Percentiles rank a stretch among this genome's conserved stretches.
Conservation (phyloP, 2,797 vertebrate genomes). For the Pipistrellus pygmaeus region DNA sequence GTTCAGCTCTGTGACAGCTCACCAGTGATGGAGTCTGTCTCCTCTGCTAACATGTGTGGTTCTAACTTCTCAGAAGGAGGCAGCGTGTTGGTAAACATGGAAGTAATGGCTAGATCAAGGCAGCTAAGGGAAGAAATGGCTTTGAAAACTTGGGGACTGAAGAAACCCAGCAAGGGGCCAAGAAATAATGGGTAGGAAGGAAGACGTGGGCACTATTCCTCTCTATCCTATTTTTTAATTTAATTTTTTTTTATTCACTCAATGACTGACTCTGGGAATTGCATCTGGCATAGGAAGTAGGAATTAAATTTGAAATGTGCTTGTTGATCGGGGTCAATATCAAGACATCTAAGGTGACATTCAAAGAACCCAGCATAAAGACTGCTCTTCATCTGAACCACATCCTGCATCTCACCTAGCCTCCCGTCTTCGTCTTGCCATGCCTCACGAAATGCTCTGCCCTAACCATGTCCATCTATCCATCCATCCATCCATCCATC, state of each 20-base stretch:
- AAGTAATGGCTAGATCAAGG: background rate
- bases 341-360: background rate
- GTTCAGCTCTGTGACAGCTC: background rate
- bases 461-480: constrained; percentile 25
- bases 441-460: background rate
- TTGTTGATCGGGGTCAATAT: background rate
- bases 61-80: background rate
- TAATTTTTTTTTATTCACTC: background rate
- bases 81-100: background rate
- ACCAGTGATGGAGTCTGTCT: background rate
- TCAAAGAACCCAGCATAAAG: constrained; percentile 79
- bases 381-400: background rate
- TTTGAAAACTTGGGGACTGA: background rate
- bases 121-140: background rate
- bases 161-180: background rate
- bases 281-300: background rate
- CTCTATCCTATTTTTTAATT: background rate
- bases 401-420: background rate
- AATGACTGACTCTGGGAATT: background rate
- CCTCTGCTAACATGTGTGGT: background rate
- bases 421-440: background rate
- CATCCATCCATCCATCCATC: constrained; percentile 54
- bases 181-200: background rate
- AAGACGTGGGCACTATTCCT: background rate
- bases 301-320: background rate